Conservation (phyloP, 2,113 vertebrate species). For the Tretioscincus oriximinensis region DNA sequence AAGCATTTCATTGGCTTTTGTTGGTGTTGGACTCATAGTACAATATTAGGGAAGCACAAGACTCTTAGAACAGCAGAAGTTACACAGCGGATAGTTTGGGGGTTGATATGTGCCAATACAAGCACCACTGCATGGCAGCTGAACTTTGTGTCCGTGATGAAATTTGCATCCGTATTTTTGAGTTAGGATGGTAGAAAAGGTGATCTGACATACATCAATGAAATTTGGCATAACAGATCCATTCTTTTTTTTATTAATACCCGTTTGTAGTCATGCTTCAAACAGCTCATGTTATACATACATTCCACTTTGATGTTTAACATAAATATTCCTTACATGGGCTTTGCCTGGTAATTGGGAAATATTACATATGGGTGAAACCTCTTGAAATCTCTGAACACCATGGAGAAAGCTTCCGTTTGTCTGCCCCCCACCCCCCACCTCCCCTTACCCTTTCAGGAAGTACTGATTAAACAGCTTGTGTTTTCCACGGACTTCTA, state of each 20-base stretch:
- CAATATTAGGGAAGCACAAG: conserved; percentile 13
- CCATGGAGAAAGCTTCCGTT: neutral
- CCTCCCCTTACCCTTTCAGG: neutral
- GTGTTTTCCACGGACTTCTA: conserved; percentile 89
- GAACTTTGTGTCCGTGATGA: conserved; percentile 48
- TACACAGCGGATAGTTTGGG: conserved; percentile 25
- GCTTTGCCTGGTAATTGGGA: conserved; percentile 2
- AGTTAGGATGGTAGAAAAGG: neutral
- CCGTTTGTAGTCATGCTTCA: neutral
- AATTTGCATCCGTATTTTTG: conserved; percentile 53
- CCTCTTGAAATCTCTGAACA: conserved; percentile 1
- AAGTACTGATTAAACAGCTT: conserved; percentile 67
- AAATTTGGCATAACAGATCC: neutral
- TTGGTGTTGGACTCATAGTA: neutral
- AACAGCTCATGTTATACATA: neutral
- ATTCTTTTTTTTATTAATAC: conserved; percentile 58
- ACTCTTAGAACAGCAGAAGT: neutral
- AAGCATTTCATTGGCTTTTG: neutral
- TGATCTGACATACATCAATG: neutral
- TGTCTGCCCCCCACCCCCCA: neutral
- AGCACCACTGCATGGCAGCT: conserved; percentile 31
- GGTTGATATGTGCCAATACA: conserved; percentile 46
- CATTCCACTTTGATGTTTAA: neutral
- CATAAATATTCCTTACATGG: neutral
- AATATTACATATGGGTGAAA: neutral